A percentile compares a stretch with the other conserved stretches of the same genome.
These are phyloP conservation scores for Galeopsomyia nigrocyanea DNA, from an alignment of 2,888 invertebrate species.

Conservation along the genomic window DNA sequence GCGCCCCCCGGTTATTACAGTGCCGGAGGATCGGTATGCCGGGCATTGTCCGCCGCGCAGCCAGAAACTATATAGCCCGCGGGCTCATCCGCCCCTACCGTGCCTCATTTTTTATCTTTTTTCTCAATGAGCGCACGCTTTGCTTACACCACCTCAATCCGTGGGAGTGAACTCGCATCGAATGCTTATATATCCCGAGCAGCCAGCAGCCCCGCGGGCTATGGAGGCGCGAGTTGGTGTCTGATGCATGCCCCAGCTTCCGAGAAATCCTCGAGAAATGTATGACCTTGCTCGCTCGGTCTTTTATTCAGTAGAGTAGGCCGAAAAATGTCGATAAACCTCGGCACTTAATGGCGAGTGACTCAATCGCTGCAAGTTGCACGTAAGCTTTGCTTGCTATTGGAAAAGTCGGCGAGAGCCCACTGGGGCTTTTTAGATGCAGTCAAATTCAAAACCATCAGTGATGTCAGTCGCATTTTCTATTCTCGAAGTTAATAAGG, in stretches of 20 bases:
- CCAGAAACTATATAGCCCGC: not conserved
- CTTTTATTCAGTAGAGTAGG: slow-evolving; percentile 2
- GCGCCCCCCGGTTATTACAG: slow-evolving; percentile 17
- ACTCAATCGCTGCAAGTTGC: too few relatives aligned
- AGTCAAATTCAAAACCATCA: too few relatives aligned
- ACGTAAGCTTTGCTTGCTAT: too few relatives aligned
- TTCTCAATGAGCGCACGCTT: not conserved
- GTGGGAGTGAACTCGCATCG: too few relatives aligned
- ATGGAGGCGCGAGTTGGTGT: not conserved
- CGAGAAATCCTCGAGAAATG: slow-evolving; percentile 28
- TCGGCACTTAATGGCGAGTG: too few relatives aligned
- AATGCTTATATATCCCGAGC: not conserved
- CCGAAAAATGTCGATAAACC: too few relatives aligned
- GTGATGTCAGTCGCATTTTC: too few relatives aligned
- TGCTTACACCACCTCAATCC: not conserved
- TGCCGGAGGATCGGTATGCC: too few relatives aligned
- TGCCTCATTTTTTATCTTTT: not conserved
- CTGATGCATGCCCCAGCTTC: slow-evolving; percentile 4
- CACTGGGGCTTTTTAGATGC: too few relatives aligned
- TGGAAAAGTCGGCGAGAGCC: too few relatives aligned
- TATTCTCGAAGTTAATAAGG: too few relatives aligned
- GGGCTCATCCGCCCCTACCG: not conserved
- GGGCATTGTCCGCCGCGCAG: not conserved
- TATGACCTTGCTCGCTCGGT: not conserved
- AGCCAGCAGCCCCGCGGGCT: not conserved